Conservation (phyloP, 2,888 invertebrate genomes). For the Rhamnusium bicolor region DNA sequence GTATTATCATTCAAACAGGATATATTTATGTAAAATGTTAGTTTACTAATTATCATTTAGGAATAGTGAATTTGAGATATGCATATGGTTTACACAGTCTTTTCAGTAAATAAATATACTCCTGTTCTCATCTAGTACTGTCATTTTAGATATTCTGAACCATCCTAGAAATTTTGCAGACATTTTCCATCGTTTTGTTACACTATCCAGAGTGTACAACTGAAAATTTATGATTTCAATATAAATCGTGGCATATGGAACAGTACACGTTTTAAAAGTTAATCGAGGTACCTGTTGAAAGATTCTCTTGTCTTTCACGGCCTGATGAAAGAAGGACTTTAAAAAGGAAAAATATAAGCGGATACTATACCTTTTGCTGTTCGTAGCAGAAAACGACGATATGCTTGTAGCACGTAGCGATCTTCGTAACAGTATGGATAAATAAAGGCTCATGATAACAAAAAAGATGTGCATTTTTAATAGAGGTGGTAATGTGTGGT, state of each 20-base stretch:
- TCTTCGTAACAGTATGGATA: too few relatives aligned
- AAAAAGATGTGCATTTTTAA: too few relatives aligned
- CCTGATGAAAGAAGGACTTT: neutral
- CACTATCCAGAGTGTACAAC: neutral
- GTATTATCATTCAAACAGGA: constrained; percentile 19
- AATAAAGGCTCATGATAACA: too few relatives aligned
- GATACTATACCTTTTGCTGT: too few relatives aligned
- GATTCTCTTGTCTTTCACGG: too few relatives aligned
- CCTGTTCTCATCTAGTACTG: constrained; percentile 16
- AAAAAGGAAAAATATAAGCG: too few relatives aligned
- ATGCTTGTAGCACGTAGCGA: too few relatives aligned
- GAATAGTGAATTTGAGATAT: neutral
- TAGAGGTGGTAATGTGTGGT: too few relatives aligned
- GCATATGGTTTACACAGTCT: too few relatives aligned
- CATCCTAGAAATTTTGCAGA: constrained; percentile 6
- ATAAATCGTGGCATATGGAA: neutral
- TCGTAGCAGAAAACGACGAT: too few relatives aligned
- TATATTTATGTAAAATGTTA: constrained; percentile 8
- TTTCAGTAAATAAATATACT: constrained; percentile 7
- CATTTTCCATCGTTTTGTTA: neutral
- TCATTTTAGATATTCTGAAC: constrained; percentile 21
- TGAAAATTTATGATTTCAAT: neutral
- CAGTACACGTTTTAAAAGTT: neutral
- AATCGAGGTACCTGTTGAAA: too few relatives aligned
- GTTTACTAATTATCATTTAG: neutral